Percentiles rank a stretch among this genome's conserved stretches.
Conservation (phyloP, 2,113 vertebrate genomes). For the Campylorhamphus procurvoides region DNA sequence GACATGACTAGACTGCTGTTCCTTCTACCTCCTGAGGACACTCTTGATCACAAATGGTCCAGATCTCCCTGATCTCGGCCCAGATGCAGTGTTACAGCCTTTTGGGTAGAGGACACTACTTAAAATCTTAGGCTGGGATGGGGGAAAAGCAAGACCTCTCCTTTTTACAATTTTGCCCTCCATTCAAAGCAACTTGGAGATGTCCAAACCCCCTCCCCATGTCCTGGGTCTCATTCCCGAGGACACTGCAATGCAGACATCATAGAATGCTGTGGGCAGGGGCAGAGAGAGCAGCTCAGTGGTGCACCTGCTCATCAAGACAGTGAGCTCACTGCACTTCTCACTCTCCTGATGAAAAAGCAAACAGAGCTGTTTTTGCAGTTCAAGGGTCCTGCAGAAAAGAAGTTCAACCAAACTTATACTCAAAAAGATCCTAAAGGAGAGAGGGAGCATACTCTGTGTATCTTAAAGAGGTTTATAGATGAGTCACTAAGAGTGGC, state of each 20-base stretch:
- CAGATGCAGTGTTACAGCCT: background rate
- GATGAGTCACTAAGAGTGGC: background rate
- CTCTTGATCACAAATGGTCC: rapidly evolving
- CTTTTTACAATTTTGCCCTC: background rate
- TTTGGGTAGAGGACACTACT: background rate
- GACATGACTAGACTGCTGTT: rapidly evolving
- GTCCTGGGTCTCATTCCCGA: background rate
- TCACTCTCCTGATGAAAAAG: background rate
- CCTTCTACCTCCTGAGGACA: background rate
- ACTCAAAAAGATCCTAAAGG: background rate
- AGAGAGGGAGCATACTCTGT: background rate
- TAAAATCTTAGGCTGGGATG: background rate
- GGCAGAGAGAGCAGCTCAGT: background rate
- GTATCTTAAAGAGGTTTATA: background rate
- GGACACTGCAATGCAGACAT: background rate
- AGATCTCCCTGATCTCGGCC: background rate
- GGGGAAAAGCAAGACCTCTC: background rate
- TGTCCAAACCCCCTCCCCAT: rapidly evolving
- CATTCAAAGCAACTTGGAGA: background rate
- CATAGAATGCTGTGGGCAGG: rapidly evolving
- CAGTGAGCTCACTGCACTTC: background rate
- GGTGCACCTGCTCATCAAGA: background rate
- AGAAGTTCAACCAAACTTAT: background rate
- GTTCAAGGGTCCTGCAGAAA: background rate
- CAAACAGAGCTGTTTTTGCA: background rate